Conservation (phyloP, 1,140 invertebrate species). For the Lepidurus couesii region DNA sequence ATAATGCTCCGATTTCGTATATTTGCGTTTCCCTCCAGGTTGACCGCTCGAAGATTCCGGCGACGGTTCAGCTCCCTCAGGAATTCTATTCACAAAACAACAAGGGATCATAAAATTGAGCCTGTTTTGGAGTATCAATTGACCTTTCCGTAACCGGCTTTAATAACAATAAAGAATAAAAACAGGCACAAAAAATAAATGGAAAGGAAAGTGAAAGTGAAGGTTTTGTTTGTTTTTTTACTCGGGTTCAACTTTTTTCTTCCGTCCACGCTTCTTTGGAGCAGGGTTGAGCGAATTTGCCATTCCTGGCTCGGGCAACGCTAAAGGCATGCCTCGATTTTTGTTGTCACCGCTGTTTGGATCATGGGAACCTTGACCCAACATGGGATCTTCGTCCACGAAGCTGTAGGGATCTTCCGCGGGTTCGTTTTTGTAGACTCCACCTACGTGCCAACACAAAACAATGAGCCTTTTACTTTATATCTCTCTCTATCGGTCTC, state of each 20-base stretch:
- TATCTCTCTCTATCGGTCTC: background rate
- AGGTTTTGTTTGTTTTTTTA: constrained; percentile 37
- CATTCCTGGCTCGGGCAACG: constrained; percentile 23
- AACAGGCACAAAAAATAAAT: no score
- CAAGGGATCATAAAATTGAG: background rate
- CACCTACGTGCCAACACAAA: background rate
- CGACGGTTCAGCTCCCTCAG: constrained; percentile 34
- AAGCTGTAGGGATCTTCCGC: constrained; percentile 71
- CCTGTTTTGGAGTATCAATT: background rate
- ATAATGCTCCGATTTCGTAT: constrained; percentile 36
- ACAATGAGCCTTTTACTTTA: background rate
- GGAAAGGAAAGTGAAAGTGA: no score
- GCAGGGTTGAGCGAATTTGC: constrained; percentile 46
- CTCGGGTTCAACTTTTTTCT: constrained; percentile 64
- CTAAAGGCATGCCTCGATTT: background rate
- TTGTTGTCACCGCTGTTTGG: background rate
- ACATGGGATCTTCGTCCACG: constrained; percentile 61
- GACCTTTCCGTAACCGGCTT: background rate
- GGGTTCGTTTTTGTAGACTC: constrained; percentile 53
- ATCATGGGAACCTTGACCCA: constrained; percentile 23
- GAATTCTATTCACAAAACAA: constrained; percentile 33
- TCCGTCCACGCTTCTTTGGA: constrained; percentile 72
- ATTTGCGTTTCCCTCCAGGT: constrained; percentile 33
- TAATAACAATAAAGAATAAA: no score
- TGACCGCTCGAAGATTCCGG: constrained; percentile 24